These are phyloP conservation scores for Platalea minor DNA, from an alignment of 2,797 vertebrate species.

Conservation along the genomic window DNA sequence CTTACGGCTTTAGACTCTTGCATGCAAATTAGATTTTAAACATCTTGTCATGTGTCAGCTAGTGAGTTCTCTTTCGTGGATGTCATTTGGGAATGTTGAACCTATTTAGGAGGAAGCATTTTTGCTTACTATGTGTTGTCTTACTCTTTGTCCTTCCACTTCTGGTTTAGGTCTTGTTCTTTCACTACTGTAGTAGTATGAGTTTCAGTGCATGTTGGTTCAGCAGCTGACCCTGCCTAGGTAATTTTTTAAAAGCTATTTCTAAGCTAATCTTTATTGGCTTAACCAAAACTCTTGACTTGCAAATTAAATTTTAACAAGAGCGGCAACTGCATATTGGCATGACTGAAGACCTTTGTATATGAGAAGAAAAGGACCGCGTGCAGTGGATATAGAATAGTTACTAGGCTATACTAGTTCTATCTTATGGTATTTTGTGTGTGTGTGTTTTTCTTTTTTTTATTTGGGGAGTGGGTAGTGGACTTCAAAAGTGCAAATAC, in stretches of 20 bases:
- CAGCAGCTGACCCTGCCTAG: background rate
- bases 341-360: background rate
- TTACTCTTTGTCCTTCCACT: background rate
- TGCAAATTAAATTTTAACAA: background rate
- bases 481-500: background rate
- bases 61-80: background rate
- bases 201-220: background rate
- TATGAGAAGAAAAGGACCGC: rapidly evolving
- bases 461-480: background rate
- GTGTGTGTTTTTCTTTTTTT: background rate
- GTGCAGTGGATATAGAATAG: background rate
- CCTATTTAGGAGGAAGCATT: background rate
- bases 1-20: background rate
- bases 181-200: too few species aligned
- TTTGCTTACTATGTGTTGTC: background rate
- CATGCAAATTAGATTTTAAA: background rate
- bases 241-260: background rate
- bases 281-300: background rate
- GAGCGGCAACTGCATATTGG: rapidly evolving
- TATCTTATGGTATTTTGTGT: background rate
- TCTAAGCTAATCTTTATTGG: background rate
- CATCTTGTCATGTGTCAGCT: background rate
- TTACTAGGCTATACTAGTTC: background rate
- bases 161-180: background rate
- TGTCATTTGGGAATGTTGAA: background rate